Base-by-base conservation (phyloP, 1,140 invertebrate genomes). In the Adelges cooleyi region DNA sequence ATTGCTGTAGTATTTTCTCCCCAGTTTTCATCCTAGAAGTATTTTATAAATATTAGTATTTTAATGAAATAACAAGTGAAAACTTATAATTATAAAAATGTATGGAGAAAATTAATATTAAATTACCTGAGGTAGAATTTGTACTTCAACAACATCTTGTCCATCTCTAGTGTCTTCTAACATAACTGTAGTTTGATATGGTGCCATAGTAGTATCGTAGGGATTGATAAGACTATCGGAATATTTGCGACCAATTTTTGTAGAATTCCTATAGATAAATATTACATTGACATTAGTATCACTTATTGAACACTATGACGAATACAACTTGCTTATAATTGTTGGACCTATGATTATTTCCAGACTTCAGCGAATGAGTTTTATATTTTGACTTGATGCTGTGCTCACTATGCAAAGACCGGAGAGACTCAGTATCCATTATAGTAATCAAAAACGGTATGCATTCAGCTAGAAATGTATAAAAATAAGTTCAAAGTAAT, bases 1-100 rank as follows among this genome's bases (percentile, higher is more conserved):
- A 98, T 86, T 0, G 92, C 94, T 4, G 95, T 98, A 0, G 92
- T 96, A 72, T 93, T 96, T 77, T 98, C 95, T 36, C 91, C 93
- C 95, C 95, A 98, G 74, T 95, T 95, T 72, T 98, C 95, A 80
- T 97, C 93, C 77, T 94, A 85, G 44, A 18, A 44, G 9, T 6
- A n/a, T 65, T 56, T 17, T 23, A 46, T 22, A 20, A 40, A 40
- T 6, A 9, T 5, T 17, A 48, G n/a, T 6, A 48, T n/a, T n/a
- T n/a, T n/a, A n/a, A n/a, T n/a, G n/a, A 44, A 18, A n/a, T 42
- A 22, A 2, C 10, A 10, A 29, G 20, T 27, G 18, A 46, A 44
- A 18, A 46, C n/a, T n/a, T 20, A 46, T 4, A n/a, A 50, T 11
- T n/a, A 49, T 10, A 25, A 33, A 8, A 17, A n/a, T n/a, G n/a